A percentile compares a stretch with the other conserved stretches of the same genome.
Conservation (phyloP, 2,888 invertebrate genomes). For the Sphecodes monilicornis region DNA sequence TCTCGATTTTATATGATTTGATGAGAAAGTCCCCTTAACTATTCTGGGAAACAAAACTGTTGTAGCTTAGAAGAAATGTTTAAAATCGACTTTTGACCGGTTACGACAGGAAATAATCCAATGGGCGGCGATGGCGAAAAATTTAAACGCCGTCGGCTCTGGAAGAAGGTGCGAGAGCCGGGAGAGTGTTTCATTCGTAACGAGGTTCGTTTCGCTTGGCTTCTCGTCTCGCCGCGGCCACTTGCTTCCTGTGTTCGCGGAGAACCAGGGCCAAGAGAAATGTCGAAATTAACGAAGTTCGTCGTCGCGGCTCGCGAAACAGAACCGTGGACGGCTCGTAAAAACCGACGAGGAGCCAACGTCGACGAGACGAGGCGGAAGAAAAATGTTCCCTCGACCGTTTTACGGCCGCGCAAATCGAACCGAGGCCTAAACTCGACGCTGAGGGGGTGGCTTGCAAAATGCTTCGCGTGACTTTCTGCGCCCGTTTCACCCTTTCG, state of each 20-base stretch:
- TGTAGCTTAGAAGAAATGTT: too few species aligned
- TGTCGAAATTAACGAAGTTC: slow-evolving; percentile 31
- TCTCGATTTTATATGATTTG: too few species aligned
- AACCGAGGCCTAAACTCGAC: not conserved
- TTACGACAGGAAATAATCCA: too few species aligned
- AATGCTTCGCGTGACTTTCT: slow-evolving; percentile 16
- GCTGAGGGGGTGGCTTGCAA: not conserved
- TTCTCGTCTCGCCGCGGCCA: not conserved
- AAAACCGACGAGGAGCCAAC: not conserved
- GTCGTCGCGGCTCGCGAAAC: not conserved
- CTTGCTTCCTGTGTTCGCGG: slow-evolving; percentile 2
- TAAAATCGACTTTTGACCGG: too few species aligned
- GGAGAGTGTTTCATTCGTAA: slow-evolving; percentile 19
- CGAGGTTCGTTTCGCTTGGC: not conserved
- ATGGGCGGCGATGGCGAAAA: not conserved
- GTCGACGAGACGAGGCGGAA: not conserved
- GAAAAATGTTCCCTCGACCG: slow-evolving; percentile 7
- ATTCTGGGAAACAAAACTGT: too few species aligned
- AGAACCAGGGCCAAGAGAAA: slow-evolving; percentile 1
- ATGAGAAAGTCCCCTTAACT: too few species aligned
- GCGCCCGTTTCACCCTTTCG: not conserved
- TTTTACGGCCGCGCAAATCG: slow-evolving; percentile 4
- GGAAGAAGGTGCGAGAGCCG: not conserved
- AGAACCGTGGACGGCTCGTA: not conserved
- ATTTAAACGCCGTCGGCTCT: not conserved